Percentiles rank a stretch among this genome's conserved stretches.
Evolutionary conservation across 2,797 vertebrate species (phyloP).

Genomic region (Acomys russatus): DNA sequence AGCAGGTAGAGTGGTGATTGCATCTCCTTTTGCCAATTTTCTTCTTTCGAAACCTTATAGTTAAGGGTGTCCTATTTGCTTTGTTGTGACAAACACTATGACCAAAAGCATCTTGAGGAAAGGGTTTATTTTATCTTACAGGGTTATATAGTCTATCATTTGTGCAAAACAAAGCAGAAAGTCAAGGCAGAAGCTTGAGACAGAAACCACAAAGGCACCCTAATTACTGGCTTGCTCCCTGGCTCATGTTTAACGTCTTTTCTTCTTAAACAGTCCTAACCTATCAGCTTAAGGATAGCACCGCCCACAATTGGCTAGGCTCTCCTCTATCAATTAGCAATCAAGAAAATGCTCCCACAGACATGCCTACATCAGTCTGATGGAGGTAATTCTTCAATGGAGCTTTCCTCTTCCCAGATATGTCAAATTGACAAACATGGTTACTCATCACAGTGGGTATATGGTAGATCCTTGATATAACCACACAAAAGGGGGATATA

Average conservation of each 20-base stretch:
- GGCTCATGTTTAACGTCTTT: background rate
- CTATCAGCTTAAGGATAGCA: background rate
- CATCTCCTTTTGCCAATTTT: constrained; percentile 7
- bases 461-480: background rate
- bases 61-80: background rate
- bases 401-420: background rate
- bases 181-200: background rate
- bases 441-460: background rate
- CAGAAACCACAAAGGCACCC: background rate
- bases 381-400: background rate
- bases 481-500: background rate
- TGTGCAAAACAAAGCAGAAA: background rate
- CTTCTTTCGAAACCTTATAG: background rate
- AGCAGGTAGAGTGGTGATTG: background rate
- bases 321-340: background rate
- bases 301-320: background rate
- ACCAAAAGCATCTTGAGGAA: background rate
- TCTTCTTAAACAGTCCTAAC: background rate
- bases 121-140: background rate
- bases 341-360: background rate
- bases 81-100: background rate
- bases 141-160: background rate
- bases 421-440: background rate
- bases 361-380: too few relatives aligned
- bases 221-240: background rate